Conservation (phyloP, 2,797 vertebrate species). For the Trachurus trachurus region DNA sequence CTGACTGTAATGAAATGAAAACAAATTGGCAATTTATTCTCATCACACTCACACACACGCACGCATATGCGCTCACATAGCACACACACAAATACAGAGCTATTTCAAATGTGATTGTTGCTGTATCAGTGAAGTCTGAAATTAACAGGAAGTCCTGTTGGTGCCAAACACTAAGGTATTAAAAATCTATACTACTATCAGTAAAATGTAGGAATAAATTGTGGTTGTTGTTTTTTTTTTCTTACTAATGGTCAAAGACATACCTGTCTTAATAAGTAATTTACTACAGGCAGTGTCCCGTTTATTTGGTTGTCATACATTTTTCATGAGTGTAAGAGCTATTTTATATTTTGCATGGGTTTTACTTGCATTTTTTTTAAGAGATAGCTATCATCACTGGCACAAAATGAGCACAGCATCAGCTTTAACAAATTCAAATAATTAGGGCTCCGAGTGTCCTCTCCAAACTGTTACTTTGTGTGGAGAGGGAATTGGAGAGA, state of each 20-base stretch:
- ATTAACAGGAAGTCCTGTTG: neutral
- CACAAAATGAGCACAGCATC: neutral
- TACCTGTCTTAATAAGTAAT: neutral
- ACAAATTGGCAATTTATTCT: neutral
- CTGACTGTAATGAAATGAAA: conserved; percentile 16
- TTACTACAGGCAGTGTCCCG: conserved; percentile 4
- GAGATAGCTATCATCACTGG: neutral
- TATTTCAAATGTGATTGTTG: conserved; percentile 23
- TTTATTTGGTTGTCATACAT: conserved; percentile 23
- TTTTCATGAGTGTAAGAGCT: conserved; percentile 19
- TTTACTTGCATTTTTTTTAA: conserved; percentile 23
- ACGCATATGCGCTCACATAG: neutral
- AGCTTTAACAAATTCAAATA: neutral
- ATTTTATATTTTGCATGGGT: conserved; percentile 26
- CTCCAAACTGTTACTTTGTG: conserved; percentile 7
- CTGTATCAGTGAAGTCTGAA: conserved; percentile 2
- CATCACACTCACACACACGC: neutral
- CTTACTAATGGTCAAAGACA: neutral
- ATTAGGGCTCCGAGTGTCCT: neutral
- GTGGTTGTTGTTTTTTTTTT: neutral
- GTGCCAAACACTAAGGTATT: conserved; percentile 34
- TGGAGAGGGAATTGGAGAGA: conserved; percentile 12
- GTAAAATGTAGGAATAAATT: neutral
- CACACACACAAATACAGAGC: neutral
- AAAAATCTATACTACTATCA: neutral